Evolutionary conservation across 2,113 vertebrate species (phyloP), one percentile per base, ranked within the genome.

Genomic region (Apistogramma diplotaenia): DNA sequence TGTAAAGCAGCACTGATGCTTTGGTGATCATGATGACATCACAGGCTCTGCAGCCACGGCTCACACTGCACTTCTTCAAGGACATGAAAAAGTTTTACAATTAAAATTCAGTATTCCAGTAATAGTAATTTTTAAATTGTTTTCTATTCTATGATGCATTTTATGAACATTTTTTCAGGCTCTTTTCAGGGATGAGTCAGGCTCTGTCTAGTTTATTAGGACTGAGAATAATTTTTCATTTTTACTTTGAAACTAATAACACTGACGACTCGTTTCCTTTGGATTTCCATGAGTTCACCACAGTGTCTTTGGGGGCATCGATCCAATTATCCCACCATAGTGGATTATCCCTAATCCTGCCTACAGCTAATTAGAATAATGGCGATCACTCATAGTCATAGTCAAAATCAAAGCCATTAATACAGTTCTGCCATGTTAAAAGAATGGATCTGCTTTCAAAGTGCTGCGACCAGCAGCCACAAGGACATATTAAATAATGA

Each of bases 311-410:
- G 92, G 91, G 43, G 93, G 92, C 86, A 90, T 90, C 86, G 90
- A 93, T 94, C 94, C 93, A 95, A 94, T 95, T 95, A 95, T 79
- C 74, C 85, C 60, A 79, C 90, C 87, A 92, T 84, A 87, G 89
- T 79, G 91, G 92, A 94, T 96, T 95, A 94, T 85, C 89, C 81
- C 89, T 94, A 95, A 95, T 93, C 93, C 92, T 93, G 90, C 88
- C 92, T 89, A 88, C 89, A 92, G 89, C 78, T 95, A 94, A 95
- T 95, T 93, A 93, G 83, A 94, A 93, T 94, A 94, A 94, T 92
- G 81, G 85, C 74, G 67, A 79, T 84, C 87, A 85, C 87, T 87
- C 86, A 53, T 76, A 91, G 90, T 89, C 88, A 84, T 76, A 92
- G 89, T 90, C 87, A 83, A 89, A 94, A 91, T 89, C 86, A 92